Base-by-base conservation (phyloP, 2,113 vertebrate species). In the Psophia crepitans region DNA sequence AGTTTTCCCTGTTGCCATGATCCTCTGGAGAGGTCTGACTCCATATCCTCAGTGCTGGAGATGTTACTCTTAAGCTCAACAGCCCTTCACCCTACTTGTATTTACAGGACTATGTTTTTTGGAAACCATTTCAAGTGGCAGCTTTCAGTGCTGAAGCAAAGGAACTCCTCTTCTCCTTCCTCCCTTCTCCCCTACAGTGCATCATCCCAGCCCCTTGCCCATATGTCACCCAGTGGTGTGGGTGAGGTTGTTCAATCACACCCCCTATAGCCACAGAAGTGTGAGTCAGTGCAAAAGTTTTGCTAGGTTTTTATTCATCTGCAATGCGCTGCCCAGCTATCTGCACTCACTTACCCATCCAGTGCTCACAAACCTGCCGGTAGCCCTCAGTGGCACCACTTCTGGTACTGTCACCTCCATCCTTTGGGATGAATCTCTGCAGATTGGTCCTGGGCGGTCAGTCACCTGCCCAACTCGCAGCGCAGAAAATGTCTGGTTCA, bases 201-300 rank as follows among this genome's bases (percentile, higher is more conserved):
- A 5, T 96, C 92, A 88, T 37, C 54, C 61, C 53, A 27, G 66
- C 77, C 94, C 63, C 69, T 94, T 82, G 64, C 37, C 48, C 76
- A 35, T 68, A 44, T 30, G 17, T 90, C 68, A 68, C 12, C 8
- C 4, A 6, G 0, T 21, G 5, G 26, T 82, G 92, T 92, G 78
- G 51, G 66, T 70, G 60, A 56, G 21, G 57, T 95, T 97, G 75
- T 94, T 19, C 3, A 23, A 58, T 94, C 89, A 94, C 78, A 88
- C 61, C 44, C 44, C 39, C 51, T 64, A 23, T 41, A 82, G 77
- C 51, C 70, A 24, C 66, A 73, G 58, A 87, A 56, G 24, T 60
- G 27, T 96, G 83, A 97, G 91, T 95, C 94, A 94, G 63, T 88
- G 78, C 87, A 84, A 75, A 96, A 95, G 79, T 95, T 96, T 92